Conservation (phyloP, 2,797 vertebrate genomes). For the Eptatretus atami region DNA sequence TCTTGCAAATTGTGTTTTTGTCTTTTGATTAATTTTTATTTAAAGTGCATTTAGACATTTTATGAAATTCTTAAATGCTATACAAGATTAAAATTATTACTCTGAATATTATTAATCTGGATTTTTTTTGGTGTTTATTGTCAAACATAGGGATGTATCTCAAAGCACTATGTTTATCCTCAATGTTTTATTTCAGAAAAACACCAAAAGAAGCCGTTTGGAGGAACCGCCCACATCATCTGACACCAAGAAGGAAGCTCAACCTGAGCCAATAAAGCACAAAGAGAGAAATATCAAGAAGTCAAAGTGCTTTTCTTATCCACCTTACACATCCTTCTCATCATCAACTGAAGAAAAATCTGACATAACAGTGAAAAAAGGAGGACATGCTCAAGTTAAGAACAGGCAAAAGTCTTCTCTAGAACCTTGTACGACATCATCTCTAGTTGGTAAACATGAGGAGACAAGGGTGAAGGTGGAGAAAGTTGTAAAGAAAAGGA, state of each 20-base stretch:
- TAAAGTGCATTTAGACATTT: neutral
- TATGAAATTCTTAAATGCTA: neutral
- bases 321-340: too few species aligned
- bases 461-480: too few species aligned
- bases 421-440: too few species aligned
- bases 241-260: neutral
- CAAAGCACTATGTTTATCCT: neutral
- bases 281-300: conserved; percentile 1
- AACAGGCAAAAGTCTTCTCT: too few species aligned
- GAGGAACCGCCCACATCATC: neutral
- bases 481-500: too few species aligned
- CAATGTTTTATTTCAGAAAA: neutral
- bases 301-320: neutral
- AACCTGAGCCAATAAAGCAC: neutral
- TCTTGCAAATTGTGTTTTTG: neutral
- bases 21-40: neutral
- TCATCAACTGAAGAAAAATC: too few species aligned
- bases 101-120: neutral
- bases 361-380: too few species aligned
- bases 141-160: neutral
- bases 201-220: neutral
- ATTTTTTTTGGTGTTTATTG: neutral
- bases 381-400: too few species aligned
- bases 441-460: too few species aligned
- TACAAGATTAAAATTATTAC: neutral